phyloP scores from a whole-genome alignment of 2,113 vertebrate genomes.

The Eupsittula cactorum region DNA sequence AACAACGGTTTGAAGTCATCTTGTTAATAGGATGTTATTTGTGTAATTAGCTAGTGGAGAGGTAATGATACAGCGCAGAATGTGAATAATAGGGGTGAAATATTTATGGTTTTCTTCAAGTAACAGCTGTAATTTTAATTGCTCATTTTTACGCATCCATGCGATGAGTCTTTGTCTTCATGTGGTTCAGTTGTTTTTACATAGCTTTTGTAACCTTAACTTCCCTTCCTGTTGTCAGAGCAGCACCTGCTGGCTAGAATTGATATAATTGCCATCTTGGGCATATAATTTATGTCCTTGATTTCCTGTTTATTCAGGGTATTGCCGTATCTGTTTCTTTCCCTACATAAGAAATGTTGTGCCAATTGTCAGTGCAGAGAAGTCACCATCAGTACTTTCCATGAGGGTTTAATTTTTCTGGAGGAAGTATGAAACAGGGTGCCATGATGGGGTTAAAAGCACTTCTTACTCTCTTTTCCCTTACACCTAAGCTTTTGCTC shows the following conservation, averaged over 20 bases:
- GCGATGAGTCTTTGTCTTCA: constrained; percentile 4
- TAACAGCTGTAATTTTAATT: background rate
- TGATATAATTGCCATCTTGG: constrained; percentile 15
- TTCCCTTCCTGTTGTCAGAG: constrained; percentile 45
- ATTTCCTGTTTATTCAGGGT: background rate
- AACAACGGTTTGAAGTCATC: background rate
- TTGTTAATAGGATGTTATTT: constrained; percentile 4
- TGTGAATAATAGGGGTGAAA: background rate
- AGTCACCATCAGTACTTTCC: background rate
- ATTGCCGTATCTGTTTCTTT: background rate
- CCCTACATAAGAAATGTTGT: background rate
- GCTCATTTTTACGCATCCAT: background rate
- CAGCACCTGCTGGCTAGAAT: constrained; percentile 59
- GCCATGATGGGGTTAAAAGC: background rate
- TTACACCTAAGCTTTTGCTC: background rate
- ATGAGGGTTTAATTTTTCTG: background rate
- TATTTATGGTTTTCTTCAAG: background rate
- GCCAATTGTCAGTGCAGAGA: background rate
- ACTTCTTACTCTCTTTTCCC: background rate
- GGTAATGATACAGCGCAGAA: background rate
- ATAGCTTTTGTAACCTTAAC: background rate
- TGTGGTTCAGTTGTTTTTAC: background rate
- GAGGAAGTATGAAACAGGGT: background rate
- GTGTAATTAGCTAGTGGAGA: background rate
- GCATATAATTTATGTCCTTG: background rate